A percentile compares a stretch with the other conserved stretches of the same genome.
phyloP scores from a whole-genome alignment of 2,888 invertebrate species.

The Athrips mouffetella region DNA sequence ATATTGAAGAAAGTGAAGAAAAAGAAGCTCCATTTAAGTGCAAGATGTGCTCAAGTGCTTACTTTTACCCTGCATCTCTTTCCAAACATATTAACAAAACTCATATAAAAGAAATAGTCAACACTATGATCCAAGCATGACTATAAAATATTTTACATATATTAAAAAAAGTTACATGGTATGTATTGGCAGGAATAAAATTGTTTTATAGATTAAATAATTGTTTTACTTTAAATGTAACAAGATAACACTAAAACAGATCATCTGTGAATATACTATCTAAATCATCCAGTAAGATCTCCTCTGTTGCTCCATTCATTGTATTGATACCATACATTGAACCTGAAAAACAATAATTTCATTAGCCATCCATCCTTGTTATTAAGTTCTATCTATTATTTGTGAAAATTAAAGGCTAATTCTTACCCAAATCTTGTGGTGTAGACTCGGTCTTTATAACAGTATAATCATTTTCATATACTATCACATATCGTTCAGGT shows the following conservation, averaged over 20 bases:
- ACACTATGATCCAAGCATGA: background rate
- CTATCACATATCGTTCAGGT: slow-evolving; percentile 48
- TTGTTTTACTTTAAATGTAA: background rate
- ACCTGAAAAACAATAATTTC: slow-evolving; percentile 47
- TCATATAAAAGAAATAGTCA: slow-evolving; percentile 46
- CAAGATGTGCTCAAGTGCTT: slow-evolving; percentile 60
- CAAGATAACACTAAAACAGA: slow-evolving; percentile 38
- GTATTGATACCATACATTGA: slow-evolving; percentile 27
- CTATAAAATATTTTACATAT: too few species aligned
- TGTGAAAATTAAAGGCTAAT: slow-evolving; percentile 18
- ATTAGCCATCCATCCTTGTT: background rate
- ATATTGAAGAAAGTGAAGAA: slow-evolving; percentile 7
- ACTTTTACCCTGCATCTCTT: slow-evolving; percentile 51
- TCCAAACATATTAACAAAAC: slow-evolving; percentile 60
- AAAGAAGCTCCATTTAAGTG: slow-evolving; percentile 40
- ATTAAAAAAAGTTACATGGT: too few species aligned
- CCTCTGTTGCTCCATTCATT: slow-evolving; percentile 30
- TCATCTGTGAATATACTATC: slow-evolving; percentile 65
- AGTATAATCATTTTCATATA: slow-evolving; percentile 50
- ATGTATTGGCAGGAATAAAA: too few species aligned
- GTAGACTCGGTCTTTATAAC: slow-evolving; percentile 48
- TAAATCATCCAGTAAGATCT: slow-evolving; percentile 51
- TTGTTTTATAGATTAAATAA: too few species aligned
- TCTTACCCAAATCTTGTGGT: slow-evolving; percentile 46
- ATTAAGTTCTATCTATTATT: background rate